phyloP scores from a whole-genome alignment of 2,113 vertebrate species.

The Empidonax alnorum region DNA sequence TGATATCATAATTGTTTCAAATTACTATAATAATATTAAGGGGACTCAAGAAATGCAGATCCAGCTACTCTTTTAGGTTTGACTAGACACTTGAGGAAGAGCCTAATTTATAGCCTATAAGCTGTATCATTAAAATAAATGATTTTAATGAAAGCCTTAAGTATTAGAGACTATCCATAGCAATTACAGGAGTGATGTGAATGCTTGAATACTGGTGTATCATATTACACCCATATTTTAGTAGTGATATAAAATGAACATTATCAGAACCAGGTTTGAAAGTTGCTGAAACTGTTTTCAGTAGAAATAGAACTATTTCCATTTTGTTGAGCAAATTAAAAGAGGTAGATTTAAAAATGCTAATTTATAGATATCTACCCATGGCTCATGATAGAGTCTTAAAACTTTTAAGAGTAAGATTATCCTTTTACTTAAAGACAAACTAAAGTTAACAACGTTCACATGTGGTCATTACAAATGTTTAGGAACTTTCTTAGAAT shows the following conservation, averaged over 20 bases:
- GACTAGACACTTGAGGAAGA: not conserved
- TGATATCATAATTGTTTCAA: not conserved
- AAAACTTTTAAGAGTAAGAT: not conserved
- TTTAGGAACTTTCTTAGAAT: not conserved
- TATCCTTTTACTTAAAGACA: not conserved
- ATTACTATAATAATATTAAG: not conserved
- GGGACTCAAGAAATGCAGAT: not conserved
- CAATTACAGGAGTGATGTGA: not conserved
- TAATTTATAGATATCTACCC: not conserved
- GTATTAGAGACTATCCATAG: not conserved
- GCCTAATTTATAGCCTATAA: not conserved
- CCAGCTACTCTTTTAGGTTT: not conserved
- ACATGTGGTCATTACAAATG: not conserved
- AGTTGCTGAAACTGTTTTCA: not conserved
- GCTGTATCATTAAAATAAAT: not conserved
- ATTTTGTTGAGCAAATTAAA: not conserved
- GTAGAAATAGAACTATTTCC: not conserved
- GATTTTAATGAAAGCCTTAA: not conserved
- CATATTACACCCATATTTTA: not conserved
- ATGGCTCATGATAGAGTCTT: not conserved
- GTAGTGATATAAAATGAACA: not conserved
- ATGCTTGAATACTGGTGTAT: not conserved
- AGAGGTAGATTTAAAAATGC: not conserved
- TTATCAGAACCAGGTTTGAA: not conserved
- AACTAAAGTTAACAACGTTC: not conserved